Base-by-base conservation (phyloP, 1,140 invertebrate genomes). In the Delia radicum region DNA sequence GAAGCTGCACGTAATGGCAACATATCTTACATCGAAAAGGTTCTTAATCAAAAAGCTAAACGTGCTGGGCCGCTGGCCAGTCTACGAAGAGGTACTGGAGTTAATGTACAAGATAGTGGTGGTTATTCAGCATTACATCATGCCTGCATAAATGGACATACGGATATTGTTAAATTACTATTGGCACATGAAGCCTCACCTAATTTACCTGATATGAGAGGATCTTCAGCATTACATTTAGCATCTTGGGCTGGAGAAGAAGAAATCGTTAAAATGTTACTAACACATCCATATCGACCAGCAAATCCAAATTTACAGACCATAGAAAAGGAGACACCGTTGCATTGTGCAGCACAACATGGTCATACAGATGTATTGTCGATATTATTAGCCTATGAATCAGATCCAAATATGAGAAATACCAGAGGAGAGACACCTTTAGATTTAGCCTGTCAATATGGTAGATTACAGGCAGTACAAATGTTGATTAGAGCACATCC, bases 51-150 rank as follows among this genome's bases (percentile, higher is more conserved):
- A 87, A 92, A 94, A 90, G 93, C 93, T 79, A 96, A 95, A 90
- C 94, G 94, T 90, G 94, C 93, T 90, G 95, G 95, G 89, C 95
- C 95, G 82, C 89, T 97, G 86, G 94, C 95, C 88, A 97, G 95
- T 88, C 91, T 97, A 82, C 89, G 95, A 73, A 90, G 95, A 83
- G 93, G 94, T 74, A 93, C 94, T 26, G 96, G 95, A 76, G 94
- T 95, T 37, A 98, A 98, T 87, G 94, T 95, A 77, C 94, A 96
- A 88, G 96, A 98, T 84, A 91, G 91, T 79, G 96, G 94, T 86
- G 96, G 96, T n/a, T 98, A 97, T 85, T 96, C 97, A 7, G 93
- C 96, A 6, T 90, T 99, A 46, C 97, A 99, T 86, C 94, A 97
- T 87, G 96, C 97, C 55, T 94, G 96, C 69, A 89, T 99, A 37